Percentiles rank a stretch among this genome's conserved stretches.
These are phyloP conservation scores for Schizopygopsis malacanthus DNA, from an alignment of 2,797 vertebrate species.

Conservation along the genomic window DNA sequence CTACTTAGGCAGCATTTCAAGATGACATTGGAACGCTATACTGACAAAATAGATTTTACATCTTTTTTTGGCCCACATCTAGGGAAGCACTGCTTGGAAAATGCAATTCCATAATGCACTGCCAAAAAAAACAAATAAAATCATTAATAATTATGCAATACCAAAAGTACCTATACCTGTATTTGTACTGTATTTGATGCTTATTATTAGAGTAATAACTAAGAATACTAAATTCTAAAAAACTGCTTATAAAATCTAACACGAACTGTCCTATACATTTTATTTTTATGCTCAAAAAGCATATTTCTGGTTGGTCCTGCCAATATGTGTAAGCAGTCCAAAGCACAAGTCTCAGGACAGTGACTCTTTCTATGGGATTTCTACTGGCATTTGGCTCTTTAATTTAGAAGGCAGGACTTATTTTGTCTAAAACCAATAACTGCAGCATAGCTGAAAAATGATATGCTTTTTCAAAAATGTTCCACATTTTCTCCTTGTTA, in stretches of 20 bases:
- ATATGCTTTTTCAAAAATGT: neutral
- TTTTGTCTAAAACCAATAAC: neutral
- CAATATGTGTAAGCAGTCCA: neutral
- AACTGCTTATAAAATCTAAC: neutral
- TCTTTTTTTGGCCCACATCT: neutral
- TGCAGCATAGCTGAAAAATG: neutral
- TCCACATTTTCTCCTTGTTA: neutral
- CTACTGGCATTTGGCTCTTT: neutral
- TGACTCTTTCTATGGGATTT: neutral
- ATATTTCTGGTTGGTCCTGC: neutral
- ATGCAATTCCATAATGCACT: neutral
- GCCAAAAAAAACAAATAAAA: neutral
- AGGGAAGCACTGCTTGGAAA: neutral
- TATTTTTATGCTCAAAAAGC: neutral
- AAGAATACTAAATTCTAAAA: neutral
- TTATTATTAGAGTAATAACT: neutral
- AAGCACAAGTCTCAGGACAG: neutral
- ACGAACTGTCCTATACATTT: neutral
- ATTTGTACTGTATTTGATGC: neutral
- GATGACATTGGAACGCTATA: neutral
- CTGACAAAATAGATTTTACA: neutral
- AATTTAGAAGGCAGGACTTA: neutral
- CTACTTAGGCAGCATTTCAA: neutral
- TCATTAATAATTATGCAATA: neutral
- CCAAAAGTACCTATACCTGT: neutral